Base-by-base conservation (phyloP, 2,113 vertebrate species). In the Artemisiospiza belli region DNA sequence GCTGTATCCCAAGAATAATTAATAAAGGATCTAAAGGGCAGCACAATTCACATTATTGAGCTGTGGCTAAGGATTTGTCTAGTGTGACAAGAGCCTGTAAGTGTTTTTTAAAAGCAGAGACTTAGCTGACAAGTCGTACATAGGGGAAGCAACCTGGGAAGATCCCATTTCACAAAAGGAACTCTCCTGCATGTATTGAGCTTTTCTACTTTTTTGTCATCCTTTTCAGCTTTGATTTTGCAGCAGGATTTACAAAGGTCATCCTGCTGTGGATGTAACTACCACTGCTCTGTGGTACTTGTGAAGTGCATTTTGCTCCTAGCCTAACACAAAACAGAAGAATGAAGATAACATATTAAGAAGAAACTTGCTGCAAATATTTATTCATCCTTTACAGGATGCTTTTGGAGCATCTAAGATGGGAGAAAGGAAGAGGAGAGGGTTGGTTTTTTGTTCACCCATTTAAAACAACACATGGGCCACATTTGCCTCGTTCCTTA, bases 221-320 rank as follows among this genome's bases (percentile, higher is more conserved):
- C 24, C 13, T 51, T 81, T 84, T 66, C 57, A 76, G 82, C 61
- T 85, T 82, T 58, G 19, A 28, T 89, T 62, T 81, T 84, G n/a
- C 35, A 52, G 31, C 31, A 77, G 57, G 58, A 59, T 78, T 90
- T 70, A 41, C 37, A 59, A 31, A 59, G 12, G 30, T 30, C 22
- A 12, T 64, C 17, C 6, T 28, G 15, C 41, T 66, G 51, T 44
- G 47, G 37, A 6, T 54, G 7, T 66, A 31, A 4, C 23, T 74
- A 0, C 21, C 37, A 3, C 21, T 59, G 37, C 28, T 52, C 11
- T 0, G 0, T 35, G 55, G n/a, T 55, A 35, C 51, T 52, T 4
- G 1, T 14, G 15, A 73, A 83, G 44, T 39, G 30, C 12, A 28
- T 57, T 39, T n/a, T 82, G 51, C 37, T 77, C 20, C 58, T 51